Conservation (phyloP, 2,113 vertebrate species). For the Choloepus hoffmanni region DNA sequence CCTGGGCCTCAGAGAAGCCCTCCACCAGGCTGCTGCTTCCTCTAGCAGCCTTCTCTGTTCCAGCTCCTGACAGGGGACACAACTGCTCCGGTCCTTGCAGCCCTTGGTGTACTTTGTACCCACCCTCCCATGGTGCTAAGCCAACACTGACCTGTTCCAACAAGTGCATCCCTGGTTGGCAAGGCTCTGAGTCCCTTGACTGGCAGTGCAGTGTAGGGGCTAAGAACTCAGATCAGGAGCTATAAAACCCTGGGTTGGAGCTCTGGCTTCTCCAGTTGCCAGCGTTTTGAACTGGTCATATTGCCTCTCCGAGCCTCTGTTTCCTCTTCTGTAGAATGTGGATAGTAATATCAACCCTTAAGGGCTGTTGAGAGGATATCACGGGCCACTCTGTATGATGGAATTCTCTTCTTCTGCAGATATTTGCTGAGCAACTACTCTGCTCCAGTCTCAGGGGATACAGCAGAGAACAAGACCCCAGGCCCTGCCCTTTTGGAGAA, state of each 20-base stretch:
- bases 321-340: not conserved
- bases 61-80: no score
- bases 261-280: not conserved
- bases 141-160: rapidly evolving
- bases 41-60: not conserved
- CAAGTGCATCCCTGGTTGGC: not conserved
- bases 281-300: not conserved
- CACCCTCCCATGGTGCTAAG: not conserved
- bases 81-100: not conserved
- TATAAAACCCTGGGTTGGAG: rapidly evolving
- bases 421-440: not conserved
- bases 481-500: not conserved
- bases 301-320: not conserved
- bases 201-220: rapidly evolving
- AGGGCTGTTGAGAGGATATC: not conserved
- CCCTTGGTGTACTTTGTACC: not conserved
- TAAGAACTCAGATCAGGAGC: not conserved
- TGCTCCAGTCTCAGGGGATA: rapidly evolving
- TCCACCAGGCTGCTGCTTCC: not conserved
- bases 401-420: not conserved
- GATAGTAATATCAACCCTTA: rapidly evolving
- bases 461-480: not conserved
- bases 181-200: not conserved
- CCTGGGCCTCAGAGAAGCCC: not conserved
- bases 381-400: not conserved